phyloP scores from a whole-genome alignment of 2,113 vertebrate species.

The Corythaixoides concolor region DNA sequence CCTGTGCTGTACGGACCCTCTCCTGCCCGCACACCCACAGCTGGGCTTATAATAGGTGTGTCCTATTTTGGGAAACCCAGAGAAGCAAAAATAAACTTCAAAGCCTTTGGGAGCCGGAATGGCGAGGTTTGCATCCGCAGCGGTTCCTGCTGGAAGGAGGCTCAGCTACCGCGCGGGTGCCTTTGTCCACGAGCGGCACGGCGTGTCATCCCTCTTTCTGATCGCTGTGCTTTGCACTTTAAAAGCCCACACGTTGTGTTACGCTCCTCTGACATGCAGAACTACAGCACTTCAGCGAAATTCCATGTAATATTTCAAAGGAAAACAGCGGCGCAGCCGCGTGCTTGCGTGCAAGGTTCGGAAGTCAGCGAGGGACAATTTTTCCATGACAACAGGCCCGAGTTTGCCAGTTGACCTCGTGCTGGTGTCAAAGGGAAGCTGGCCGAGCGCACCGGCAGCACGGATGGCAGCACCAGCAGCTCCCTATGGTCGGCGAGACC shows the following conservation, averaged over 20 bases:
- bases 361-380: not conserved
- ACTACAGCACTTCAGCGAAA: not conserved
- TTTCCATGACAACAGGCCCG: not conserved
- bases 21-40: not conserved
- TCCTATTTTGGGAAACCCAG: not conserved
- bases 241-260: rapidly evolving
- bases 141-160: not conserved
- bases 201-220: not conserved
- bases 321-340: not conserved
- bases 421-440: not conserved
- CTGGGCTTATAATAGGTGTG: not conserved
- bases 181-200: rapidly evolving
- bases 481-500: not conserved
- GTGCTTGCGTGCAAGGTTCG: not conserved
- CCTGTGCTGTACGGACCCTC: not conserved
- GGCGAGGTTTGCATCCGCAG: not conserved
- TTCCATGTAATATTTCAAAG: not conserved
- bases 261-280: not conserved
- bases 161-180: not conserved
- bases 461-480: not conserved
- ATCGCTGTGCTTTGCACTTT: not conserved
- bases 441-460: not conserved
- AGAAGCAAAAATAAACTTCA: not conserved
- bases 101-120: not conserved
- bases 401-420: not conserved